Conservation (phyloP, 2,797 vertebrate genomes). For the Ctenopoma kingsleyae region DNA sequence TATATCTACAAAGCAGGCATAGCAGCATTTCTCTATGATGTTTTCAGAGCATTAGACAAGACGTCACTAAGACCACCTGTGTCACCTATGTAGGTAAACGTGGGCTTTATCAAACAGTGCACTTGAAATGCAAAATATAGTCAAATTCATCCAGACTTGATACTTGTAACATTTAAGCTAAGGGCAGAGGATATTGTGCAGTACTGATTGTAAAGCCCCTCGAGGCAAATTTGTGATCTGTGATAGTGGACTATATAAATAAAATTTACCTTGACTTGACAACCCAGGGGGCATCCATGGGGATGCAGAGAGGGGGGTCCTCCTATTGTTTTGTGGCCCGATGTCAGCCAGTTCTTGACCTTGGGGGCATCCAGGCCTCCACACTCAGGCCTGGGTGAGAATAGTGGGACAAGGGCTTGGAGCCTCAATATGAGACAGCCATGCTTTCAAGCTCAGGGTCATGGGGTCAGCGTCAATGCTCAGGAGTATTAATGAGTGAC, state of each 20-base stretch:
- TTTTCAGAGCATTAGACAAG: background rate
- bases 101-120: too few relatives aligned
- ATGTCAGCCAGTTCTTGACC: constrained; percentile 84
- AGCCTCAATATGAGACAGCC: constrained; percentile 72
- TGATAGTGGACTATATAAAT: background rate
- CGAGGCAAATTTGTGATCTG: background rate
- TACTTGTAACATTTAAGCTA: too few relatives aligned
- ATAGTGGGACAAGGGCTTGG: constrained; percentile 60
- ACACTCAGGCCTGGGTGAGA: constrained; percentile 58
- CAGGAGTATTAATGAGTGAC: constrained; percentile 87
- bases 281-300: constrained; percentile 63
- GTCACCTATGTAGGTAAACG: too few relatives aligned
- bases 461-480: constrained; percentile 82
- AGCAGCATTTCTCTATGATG: background rate
- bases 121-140: too few relatives aligned
- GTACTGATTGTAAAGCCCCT: background rate
- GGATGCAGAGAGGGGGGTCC: constrained; percentile 67
- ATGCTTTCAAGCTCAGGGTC: constrained; percentile 81
- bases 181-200: background rate
- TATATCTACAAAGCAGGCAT: too few relatives aligned
- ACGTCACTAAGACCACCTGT: too few relatives aligned
- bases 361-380: constrained; percentile 69
- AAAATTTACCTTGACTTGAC: background rate
- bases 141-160: too few relatives aligned
- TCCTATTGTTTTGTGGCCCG: constrained; percentile 77